Base-by-base conservation (phyloP, 2,113 vertebrate species). In the Sylvilagus bachmani region DNA sequence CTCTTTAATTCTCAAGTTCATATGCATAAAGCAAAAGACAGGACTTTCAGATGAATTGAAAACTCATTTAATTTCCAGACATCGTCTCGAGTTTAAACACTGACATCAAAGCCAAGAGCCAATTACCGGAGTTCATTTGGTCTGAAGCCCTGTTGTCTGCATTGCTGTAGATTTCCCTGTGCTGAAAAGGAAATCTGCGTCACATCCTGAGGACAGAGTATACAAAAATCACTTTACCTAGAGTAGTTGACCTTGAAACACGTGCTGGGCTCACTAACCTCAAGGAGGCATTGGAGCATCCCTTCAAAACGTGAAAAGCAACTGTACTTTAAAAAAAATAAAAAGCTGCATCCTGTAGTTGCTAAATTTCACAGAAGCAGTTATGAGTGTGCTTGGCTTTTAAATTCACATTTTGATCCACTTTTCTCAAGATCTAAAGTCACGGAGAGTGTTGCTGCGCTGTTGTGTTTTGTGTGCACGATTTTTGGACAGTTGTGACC, bases 221-320 rank as follows among this genome's bases (percentile, higher is more conserved):
- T 81, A 38, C 86, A 85, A 96, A 97, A 58, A 58, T 53, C 94
- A 81, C 93, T 96, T 96, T 89, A 77, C 81, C 92, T 91, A 77
- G 6, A 93, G 89, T 75, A 70, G 33, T 79, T 96, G 90, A 87
- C 86, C 95, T 94, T 75, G 95, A 97, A 95, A 96, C 92, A 70
- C 97, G 97, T 97, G 97, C 93, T 97, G 97, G 96, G 64, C 96
- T 96, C 96, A 95, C 86, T 97, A 97, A 86, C 97, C 97, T 97
- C 97, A 96, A 98, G 97, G 97, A 98, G 96, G 97, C 96, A 96
- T 98, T 97, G 97, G 97, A 97, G 96, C 94, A 94, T 98, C 94
- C 97, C 95, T 96, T 92, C 96, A 94, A 95, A 97, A 96, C 71
- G 49, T 97, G 95, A 87, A 93, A 86, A 95, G 89, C 75, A 89